Evolutionary conservation across 2,888 invertebrate genomes (phyloP), one percentile per base, ranked within the genome.

Genomic region (Neoitamus cyanurus): DNA sequence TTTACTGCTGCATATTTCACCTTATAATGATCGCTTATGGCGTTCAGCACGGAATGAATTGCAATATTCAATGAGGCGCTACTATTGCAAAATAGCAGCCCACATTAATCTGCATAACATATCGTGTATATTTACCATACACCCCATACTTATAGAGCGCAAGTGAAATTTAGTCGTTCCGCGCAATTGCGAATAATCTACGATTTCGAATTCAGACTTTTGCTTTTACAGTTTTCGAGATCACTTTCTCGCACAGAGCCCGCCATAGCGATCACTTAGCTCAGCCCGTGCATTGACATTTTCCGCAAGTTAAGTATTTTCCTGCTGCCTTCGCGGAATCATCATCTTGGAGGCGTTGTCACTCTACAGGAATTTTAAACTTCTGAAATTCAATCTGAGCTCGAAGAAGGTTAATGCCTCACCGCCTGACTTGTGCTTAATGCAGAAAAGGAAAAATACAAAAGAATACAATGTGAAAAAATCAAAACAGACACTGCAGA

Each of bases 401-500:
- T 68, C 58, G 80, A 34, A 68, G 30, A 80, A 80, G 80, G 80
- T 80, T 80, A 80, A 80, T 80, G 80, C 80, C 80, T 80, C 20
- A 25, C 80, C 68, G 80, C 30, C 70, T 30, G 46, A 77, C 30
- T 42, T 77, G 46, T 77, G 25, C 58, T 58, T 20, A 58, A 20
- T 34, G 70, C 70, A 31, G 34, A 70, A 30, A 70, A 70, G 70
- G 70, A 30, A 70, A 70, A 68, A 80, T 48, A 68, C 31, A 46
- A 78, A 78, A 48, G 78, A 78, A 78, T 28, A 80, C 28, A 46
- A 46, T 58, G 58, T 58, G 34, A 77, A 77, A 77, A 28, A 28
- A 28, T 42, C 37, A 46, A 42, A 77, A 46, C 42, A 77, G 77
- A 68, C n/a, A 34, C 58, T 42, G 58, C 48, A 58, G 58, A 80